phyloP scores from a whole-genome alignment of 2,888 invertebrate species.

The Dasysyrphus albostriatus region DNA sequence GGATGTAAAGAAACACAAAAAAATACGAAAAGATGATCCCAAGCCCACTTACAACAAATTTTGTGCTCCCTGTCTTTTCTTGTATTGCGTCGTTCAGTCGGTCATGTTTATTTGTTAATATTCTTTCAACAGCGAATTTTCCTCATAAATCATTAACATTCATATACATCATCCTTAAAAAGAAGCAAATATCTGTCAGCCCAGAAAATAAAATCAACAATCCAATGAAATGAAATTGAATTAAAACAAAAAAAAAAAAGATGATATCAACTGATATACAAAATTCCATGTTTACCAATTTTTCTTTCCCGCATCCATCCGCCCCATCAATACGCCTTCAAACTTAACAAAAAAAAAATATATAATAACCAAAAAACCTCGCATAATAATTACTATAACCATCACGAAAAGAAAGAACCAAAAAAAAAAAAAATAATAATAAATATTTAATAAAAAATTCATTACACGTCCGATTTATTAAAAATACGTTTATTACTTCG shows the following conservation, averaged over 20 bases:
- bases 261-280: conserved; percentile 16
- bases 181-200: conserved; percentile 17
- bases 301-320: neutral
- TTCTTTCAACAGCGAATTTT: conserved; percentile 17
- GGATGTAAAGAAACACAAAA: neutral
- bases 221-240: neutral
- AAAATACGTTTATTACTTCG: conserved; percentile 65
- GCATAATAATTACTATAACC: conserved; percentile 26
- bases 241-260: neutral
- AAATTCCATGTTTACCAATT: conserved; percentile 22
- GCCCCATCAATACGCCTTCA: neutral
- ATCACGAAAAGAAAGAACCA: conserved; percentile 23
- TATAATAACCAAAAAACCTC: conserved; percentile 11
- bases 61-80: neutral
- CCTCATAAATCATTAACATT: conserved; percentile 55
- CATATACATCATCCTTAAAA: conserved; percentile 14
- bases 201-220: conserved; percentile 18
- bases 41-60: neutral
- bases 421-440: neutral
- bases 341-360: neutral
- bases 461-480: conserved; percentile 72
- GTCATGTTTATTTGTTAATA: neutral
- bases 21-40: neutral
- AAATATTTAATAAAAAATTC: conserved; percentile 52
- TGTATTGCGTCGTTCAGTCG: neutral